These are phyloP conservation scores for Globicephala melas DNA, from an alignment of 2,113 vertebrate species.

Conservation along the genomic window DNA sequence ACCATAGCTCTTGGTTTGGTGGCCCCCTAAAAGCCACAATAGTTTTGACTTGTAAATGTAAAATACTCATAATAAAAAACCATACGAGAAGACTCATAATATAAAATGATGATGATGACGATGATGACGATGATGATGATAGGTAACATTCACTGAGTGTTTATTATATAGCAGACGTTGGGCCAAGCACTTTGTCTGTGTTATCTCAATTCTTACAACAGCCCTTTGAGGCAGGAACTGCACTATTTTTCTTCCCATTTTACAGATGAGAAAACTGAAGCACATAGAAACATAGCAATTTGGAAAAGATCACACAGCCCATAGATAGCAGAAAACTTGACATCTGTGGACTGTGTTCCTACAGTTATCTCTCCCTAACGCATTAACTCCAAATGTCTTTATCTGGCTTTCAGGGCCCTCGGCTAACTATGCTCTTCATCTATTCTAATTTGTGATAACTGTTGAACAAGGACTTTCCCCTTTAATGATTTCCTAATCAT, in stretches of 20 bases:
- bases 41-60: not conserved
- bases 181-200: not conserved
- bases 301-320: not conserved
- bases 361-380: not conserved
- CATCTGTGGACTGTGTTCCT: not conserved
- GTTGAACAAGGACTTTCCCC: not conserved
- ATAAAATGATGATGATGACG: not conserved
- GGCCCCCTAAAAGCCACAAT: not conserved
- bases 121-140: not conserved
- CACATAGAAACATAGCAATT: not conserved
- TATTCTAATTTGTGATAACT: not conserved
- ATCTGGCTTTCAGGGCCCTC: not conserved
- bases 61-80: not conserved
- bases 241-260: not conserved
- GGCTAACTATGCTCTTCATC: not conserved
- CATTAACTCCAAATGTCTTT: not conserved
- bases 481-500: not conserved
- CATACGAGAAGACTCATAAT: not conserved
- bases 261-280: not conserved
- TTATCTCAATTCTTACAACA: not conserved
- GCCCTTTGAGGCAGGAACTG: not conserved
- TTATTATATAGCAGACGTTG: not conserved
- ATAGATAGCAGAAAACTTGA: not conserved
- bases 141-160: not conserved
- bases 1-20: not conserved